Base-by-base conservation (phyloP, 2,888 invertebrate genomes). In the Phyllotreta cruciferae region DNA sequence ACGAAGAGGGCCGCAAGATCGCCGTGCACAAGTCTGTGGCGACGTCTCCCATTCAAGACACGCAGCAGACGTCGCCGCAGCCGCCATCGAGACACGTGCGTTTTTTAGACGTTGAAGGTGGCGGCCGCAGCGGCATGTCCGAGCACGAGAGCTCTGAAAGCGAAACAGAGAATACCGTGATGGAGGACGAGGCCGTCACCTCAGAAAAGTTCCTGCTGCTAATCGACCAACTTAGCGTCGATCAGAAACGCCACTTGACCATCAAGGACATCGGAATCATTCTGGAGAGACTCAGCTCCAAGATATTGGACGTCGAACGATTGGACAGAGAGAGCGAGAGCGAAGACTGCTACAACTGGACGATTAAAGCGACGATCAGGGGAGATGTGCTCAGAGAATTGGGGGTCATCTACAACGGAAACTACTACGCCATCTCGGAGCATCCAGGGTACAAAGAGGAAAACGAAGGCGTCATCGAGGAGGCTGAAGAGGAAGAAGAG, bases 211-310 rank as follows among this genome's bases (percentile, higher is more conserved):
- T 95, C 85, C 89, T 96, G 78, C 85, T 96, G 79, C 88, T 96
- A 74, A 94, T 94, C 81, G 96, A 96, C 83, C 95, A 95, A 83
- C 86, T 95, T 71, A 94, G 93, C 79, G 92, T 93, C 75, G 94
- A 95, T 80, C 94, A 94, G 83, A 94, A 94, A 82, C 89, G 92
- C 68, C 94, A 94, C 79, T 88, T 96, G 73, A 93, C 92, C 80
- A 94, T 96, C 83, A 95, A 95, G 82, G 96, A 96, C 82, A 95
- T 96, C 82, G 96, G 96, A 71, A 93, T 96, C 80, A 96, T 96
- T 78, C 86, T 96, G 75, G 96, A 96, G 82, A 86, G 95, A 75
- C 88, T 96, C 75, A 94, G 90, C 82, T 94, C 94, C 66, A 96
- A 95, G 83, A 96, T 96, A 75, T 86, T 96, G 70, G 96, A 96